Conservation (phyloP, 2,888 invertebrate genomes). For the Rotaria magnacalcarata region DNA sequence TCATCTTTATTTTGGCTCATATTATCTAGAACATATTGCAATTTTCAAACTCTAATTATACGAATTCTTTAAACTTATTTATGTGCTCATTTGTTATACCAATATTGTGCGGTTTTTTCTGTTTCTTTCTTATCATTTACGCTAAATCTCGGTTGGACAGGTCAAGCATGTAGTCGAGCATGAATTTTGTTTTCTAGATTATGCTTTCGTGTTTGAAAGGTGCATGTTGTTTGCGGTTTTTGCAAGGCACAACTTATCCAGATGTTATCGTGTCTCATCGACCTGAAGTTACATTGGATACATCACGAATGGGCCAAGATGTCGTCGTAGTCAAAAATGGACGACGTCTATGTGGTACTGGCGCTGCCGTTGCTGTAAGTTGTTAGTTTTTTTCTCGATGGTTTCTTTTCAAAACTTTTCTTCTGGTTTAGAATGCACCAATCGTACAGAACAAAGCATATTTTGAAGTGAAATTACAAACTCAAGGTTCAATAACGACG, state of each 20-base stretch:
- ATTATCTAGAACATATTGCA: not conserved
- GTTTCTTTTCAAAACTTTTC: not conserved
- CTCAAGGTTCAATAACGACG: conserved; percentile 68
- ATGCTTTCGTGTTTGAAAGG: conserved; percentile 32
- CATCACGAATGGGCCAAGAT: conserved; percentile 67
- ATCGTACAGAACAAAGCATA: conserved; percentile 83
- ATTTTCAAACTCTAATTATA: not conserved
- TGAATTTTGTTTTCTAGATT: not conserved
- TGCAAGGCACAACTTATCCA: not conserved
- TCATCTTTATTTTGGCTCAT: conserved; percentile 32
- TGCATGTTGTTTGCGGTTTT: not conserved
- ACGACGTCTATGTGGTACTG: conserved; percentile 84
- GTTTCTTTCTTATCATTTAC: not conserved
- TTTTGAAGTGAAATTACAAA: conserved; percentile 94
- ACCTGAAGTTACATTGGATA: conserved; percentile 22
- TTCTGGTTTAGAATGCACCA: conserved; percentile 38
- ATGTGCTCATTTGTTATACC: not conserved
- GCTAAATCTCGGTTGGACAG: too few relatives aligned
- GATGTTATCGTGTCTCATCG: conserved; percentile 12
- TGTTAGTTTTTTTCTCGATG: conserved; percentile 61
- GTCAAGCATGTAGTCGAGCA: too few relatives aligned
- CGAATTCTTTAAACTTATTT: not conserved
- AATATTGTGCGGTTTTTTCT: too few relatives aligned
- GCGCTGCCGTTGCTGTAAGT: conserved; percentile 85
- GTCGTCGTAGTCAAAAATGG: conserved; percentile 91